Base-by-base conservation (phyloP, 2,797 vertebrate species). In the Leptoclinus maculatus region DNA sequence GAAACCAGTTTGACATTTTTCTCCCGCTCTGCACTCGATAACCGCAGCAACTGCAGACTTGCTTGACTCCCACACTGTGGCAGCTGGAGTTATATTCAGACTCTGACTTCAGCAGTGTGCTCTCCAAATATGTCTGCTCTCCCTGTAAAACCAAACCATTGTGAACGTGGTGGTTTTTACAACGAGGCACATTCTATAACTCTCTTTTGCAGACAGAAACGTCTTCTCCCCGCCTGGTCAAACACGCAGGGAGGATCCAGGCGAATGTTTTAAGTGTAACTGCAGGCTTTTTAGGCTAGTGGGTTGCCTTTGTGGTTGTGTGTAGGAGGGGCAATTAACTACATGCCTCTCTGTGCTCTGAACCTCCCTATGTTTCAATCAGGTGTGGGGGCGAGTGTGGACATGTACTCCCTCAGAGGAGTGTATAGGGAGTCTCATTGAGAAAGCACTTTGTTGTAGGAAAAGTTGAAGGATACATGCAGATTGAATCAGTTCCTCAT, bases 71-170 rank as follows among this genome's bases (percentile, higher is more conserved):
- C 83, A 86, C 90, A 16, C 87, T 57, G 76, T 3, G 86, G 83
- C 93, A 93, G 94, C 93, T 93, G 92, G 82, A 74, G 87, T 91
- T 93, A 91, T 82, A 92, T 91, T 91, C 89, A 91, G 88, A 83
- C 84, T 80, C 76, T 93, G 91, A 93, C 88, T 87, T 87, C 87
- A 92, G 76, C 88, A 58, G 14, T 39, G 47, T 53, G 71, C 82
- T 88, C 80, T 89, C 56, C 69, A 91, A 83, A 90, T 77, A 84
- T 85, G 86, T 79, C 77, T 59, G 27, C 80, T 68, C 56, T 19
- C 82, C 77, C 76, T 84, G 72, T 72, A 75, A 90, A 87, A 80
- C 63, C 80, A 77, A 74, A 62, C 71, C 74, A 76, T 83, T 80
- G 81, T 87, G 70, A 23, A 54, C 71, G 66, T 49, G 25, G 23